Base-by-base conservation (phyloP, 2,888 invertebrate species). In the Teleiodes luculella region DNA sequence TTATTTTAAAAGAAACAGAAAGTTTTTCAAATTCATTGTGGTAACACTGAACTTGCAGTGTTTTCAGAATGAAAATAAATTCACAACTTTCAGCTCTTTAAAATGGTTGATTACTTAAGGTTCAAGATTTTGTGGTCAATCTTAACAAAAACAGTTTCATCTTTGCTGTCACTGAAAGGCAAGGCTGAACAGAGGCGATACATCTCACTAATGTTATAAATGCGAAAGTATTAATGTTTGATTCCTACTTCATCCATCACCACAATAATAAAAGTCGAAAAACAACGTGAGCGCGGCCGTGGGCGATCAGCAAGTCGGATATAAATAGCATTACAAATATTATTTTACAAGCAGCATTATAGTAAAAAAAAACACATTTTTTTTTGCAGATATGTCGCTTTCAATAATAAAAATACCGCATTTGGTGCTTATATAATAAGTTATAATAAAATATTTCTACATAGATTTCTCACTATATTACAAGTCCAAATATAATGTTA, bases 391-490 rank as follows among this genome's bases (percentile, higher is more conserved):
- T 80, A 80, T 75, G 80, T 77, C 59, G 68, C 69, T 61, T 65
- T 67, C 41, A 63, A 60, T 72, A 75, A 74, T 68, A 78, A 80
- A 80, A 78, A 78, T 77, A 76, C 61, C 69, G 69, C 60, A 65
- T 70, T 65, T 65, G 36, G 53, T 56, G 56, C 56, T 53, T 39
- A 52, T 39, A 52, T 16, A 43, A 43, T 35, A 28, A 45, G 49
- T 53, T 41, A 51, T 52, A 54, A 39, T 57, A 76, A 75, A 72
- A 72, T 73, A 74, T 67, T 57, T 72, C 68, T 74, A 74, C 66
- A 64, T 52, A 52, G 53, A 65, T 68, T 66, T 76, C 66, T 71
- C 70, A 75, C 68, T 78, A 76, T 76, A 59, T 60, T 72, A 68
- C 73, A 76, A 68, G 59, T 75, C 70, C 62, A 72, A 66, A 68